Conservation (phyloP, 2,888 invertebrate species). For the Pediacus dermestoides region DNA sequence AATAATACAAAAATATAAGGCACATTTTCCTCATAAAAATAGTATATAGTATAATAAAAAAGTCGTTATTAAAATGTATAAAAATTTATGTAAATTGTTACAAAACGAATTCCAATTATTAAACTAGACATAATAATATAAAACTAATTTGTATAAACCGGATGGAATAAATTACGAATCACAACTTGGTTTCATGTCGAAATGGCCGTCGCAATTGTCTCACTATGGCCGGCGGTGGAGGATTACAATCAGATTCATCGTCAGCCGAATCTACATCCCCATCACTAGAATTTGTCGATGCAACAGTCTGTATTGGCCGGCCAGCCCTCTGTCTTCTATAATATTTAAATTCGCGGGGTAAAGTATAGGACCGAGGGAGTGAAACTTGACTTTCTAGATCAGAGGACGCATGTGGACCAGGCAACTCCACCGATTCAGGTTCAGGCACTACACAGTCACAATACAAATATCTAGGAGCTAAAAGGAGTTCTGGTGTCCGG, state of each 20-base stretch:
- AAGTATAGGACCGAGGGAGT: conserved; percentile 77
- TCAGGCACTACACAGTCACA: conserved; percentile 50
- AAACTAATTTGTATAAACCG: conserved; percentile 9
- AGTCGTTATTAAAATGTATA: too few species aligned
- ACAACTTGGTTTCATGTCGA: conserved; percentile 62
- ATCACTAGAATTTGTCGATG: conserved; percentile 77
- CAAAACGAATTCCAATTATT: too few species aligned
- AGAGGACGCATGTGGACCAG: conserved; percentile 51
- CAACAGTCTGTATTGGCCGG: conserved; percentile 64
- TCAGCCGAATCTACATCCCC: conserved; percentile 82
- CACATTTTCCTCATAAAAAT: conserved; percentile 11
- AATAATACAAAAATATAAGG: conserved; percentile 22
- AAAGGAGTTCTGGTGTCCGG: conserved; percentile 73
- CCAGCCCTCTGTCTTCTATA: conserved; percentile 53
- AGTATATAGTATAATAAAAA: conserved; percentile 14
- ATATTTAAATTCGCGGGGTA: conserved; percentile 83
- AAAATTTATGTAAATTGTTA: too few species aligned
- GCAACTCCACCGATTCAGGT: conserved; percentile 40
- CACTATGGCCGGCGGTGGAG: conserved; percentile 45
- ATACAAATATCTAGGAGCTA: conserved; percentile 70
- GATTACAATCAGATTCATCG: conserved; percentile 52
- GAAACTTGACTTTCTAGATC: conserved; percentile 79
- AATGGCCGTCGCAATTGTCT: conserved; percentile 49
- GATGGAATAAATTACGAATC: conserved; percentile 25
- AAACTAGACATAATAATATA: conserved; percentile 10